Evolutionary conservation across 2,888 invertebrate species (phyloP), one percentile per base, ranked within the genome.

Genomic region (Hirtodrosophila cameraria): DNA sequence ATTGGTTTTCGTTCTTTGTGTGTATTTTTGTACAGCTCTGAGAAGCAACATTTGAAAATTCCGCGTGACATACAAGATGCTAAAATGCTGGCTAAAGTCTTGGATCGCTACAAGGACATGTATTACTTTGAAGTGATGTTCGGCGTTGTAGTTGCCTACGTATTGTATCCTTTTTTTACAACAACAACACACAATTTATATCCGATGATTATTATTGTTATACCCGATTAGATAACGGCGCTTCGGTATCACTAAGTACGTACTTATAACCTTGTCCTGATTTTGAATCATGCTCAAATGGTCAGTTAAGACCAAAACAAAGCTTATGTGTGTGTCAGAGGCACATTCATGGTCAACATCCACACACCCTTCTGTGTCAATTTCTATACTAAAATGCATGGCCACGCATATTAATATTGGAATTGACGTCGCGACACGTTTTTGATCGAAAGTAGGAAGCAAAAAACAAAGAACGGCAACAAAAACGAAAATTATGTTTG

Each of bases 31-130:
- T 63, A 39, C 75, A 98, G 98, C 64, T 93, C 95, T 82, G 99
- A 99, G 91, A 94, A 93, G 86, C 92, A 94, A 86, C 94, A 96
- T 91, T 93, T 99, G 69, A 97, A 96, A 92, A 91, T 99, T 72
- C 99, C 99, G 49, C 94, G 95, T 92, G 95, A 97, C 90, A 95
- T 99, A 81, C 97, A 99, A 89, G 98, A 99, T 92, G 99, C 99
- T 23, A 99, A 99, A 92, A 94, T 96, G 87, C 92, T 99, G 73
- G 99, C 99, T 64, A 93, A 94, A 89, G 95, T 99, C 36, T 92
- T 99, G 80, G 96, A 96, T 89, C 93, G 94, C 75, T 99, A 99
- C 91, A 99, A 97, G 91, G 97, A 97, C 73, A 94, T 95, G 89
- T 97, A 99, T 92, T 98, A 95, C 90, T 93, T 94, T 89, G 95